Base-by-base conservation (phyloP, 64 coral and sea anemone genomes). In the Actinia equina region DNA sequence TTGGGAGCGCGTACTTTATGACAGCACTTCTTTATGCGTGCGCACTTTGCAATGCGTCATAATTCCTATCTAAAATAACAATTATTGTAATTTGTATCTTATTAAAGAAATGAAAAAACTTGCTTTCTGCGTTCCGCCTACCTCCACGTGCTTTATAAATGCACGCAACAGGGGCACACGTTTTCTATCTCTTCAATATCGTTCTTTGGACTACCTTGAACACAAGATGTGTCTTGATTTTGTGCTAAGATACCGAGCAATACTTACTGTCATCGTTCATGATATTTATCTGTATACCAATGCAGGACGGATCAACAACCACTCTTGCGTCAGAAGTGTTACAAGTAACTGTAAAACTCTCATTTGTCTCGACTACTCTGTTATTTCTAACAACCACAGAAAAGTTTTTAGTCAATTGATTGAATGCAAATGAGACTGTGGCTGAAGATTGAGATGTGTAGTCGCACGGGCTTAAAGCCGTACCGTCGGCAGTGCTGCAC, bases 201-300 rank as follows among this genome's bases (percentile, higher is more conserved):
- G 4, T 49, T 49, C 46, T 60, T 60, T 60, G 17, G 15, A 18
- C 0, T 60, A 17, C 15, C 18, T 37, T 37, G 30, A 37, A 37
- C 30, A 37, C 30, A 37, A 37, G 30, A 37, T 37, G 30, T 37
- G 30, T 37, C 30, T 37, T 37, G 30, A 37, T 37, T 37, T 37
- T 37, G 30, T 37, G 30, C 30, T 37, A 20, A 69, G 9, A 22
- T 23, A 49, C 46, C 7, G 4, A 49, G 46, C 46, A 25, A n/a
- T 20, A 69, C 63, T 69, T 69, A 69, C 63, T 69, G 63, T 69
- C 63, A 69, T 69, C 63, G 10, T 69, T 69, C n/a, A 69, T 69
- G 63, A 69, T 69, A 27, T 69, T 69, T 22, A 69, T 69, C 8
- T 23, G 20, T 25, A 25, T 10, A 20, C 10, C n/a, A 69, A 6